Evolutionary conservation across 2,797 vertebrate genomes (phyloP).

Genomic region (Sebastes hopkinsi): DNA sequence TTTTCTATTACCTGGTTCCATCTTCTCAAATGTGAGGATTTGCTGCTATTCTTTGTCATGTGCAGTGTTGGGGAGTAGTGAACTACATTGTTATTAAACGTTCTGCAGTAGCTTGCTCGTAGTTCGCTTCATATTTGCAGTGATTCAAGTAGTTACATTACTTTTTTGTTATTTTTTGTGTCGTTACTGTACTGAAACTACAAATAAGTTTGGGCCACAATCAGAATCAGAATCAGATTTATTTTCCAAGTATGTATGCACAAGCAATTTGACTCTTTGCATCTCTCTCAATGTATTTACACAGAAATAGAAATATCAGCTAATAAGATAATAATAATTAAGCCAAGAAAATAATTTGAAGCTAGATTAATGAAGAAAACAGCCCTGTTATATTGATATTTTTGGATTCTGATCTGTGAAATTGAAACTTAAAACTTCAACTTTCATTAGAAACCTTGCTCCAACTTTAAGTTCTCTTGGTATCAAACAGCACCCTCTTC

Average conservation of each 20-base stretch:
- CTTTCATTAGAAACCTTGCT: neutral
- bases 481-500: constrained; percentile 36
- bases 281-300: no score
- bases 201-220: neutral
- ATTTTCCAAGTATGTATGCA: no score
- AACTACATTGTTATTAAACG: neutral
- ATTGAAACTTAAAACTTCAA: neutral
- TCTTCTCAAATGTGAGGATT: neutral
- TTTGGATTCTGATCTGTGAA: neutral
- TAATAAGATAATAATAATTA: no score
- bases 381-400: neutral
- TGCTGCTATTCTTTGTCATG: no score
- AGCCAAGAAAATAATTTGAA: neutral
- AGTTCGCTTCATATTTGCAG: constrained; percentile 1
- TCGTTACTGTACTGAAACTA: neutral
- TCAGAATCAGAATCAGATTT: no score
- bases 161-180: neutral
- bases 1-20: neutral
- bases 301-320: no score
- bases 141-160: neutral
- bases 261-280: no score
- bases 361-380: neutral
- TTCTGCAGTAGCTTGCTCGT: neutral
- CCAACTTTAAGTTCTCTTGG: neutral
- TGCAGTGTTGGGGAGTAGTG: neutral